phyloP scores from a whole-genome alignment of 2,888 invertebrate species.

The Meiosimyza platycephala region DNA sequence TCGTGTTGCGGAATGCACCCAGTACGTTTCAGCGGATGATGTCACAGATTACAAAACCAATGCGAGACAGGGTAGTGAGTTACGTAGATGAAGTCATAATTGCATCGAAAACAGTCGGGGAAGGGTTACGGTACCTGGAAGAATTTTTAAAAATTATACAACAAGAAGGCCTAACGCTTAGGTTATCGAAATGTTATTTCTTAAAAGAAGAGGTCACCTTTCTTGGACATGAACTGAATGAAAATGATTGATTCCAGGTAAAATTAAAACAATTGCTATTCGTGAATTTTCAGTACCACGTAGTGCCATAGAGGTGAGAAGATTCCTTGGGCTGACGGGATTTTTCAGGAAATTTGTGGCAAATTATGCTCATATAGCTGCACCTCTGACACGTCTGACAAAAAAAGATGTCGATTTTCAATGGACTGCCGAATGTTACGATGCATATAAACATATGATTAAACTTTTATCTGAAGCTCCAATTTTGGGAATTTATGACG shows the following conservation, averaged over 20 bases:
- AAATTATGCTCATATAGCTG: conserved; percentile 12
- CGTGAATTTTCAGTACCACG: not conserved
- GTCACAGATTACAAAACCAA: not conserved
- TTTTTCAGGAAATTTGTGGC: conserved; percentile 17
- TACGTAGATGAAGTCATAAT: not conserved
- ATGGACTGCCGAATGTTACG: not conserved
- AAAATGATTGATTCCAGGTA: not conserved
- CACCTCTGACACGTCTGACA: conserved; percentile 11
- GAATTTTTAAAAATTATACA: not conserved
- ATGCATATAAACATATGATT: not conserved
- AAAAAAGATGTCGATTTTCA: not conserved
- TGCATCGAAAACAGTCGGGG: too few relatives aligned
- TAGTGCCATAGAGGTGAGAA: not conserved
- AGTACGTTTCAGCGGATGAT: not conserved
- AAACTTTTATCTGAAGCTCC: conserved; percentile 13
- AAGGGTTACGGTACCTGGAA: not conserved
- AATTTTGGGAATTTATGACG: conserved; percentile 37
- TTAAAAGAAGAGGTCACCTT: not conserved
- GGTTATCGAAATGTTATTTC: not conserved
- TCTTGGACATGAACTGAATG: not conserved
- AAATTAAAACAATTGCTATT: conserved; percentile 12
- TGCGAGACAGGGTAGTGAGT: not conserved
- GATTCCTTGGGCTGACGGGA: not conserved
- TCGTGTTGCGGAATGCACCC: not conserved
- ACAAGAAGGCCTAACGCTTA: not conserved